Base-by-base conservation (phyloP, 1,140 invertebrate species). In the Thrips palmi region DNA sequence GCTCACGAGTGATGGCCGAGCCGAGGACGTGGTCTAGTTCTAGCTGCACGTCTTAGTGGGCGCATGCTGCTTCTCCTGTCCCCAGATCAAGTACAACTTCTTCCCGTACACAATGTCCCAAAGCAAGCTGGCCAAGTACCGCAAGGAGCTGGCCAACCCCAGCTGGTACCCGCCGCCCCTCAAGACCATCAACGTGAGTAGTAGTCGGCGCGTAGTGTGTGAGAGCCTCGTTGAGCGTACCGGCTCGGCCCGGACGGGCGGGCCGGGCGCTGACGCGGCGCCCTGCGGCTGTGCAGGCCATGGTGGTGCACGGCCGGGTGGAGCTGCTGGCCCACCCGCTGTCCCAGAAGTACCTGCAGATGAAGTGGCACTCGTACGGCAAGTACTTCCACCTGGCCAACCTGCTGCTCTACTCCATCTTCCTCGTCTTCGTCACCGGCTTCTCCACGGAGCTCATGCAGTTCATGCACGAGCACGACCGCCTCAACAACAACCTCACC, bases 291-390 rank as follows among this genome's bases (percentile, higher is more conserved):
- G n/a, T 50, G 14, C 49, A 83, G 78, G 77, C 77, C 21, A 85
- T 85, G 81, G 79, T 85, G 1, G 62, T 64, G 8, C 74, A 82
- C 52, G 76, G 77, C 10, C 59, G 80, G 42, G 78, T 84, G 2
- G 79, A 84, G 51, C 56, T 85, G 7, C 53, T 85, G 23, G 77
- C 78, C 22, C 81, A 85, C 62, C 78, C 79, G 1, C 52, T 85
- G 2, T 81, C 75, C 45, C 78, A 82, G 51, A 84, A 83, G 57
- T 85, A 83, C 54, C 55, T 85, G 20, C 74, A 82, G 57, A 83
- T 82, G 76, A 85, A 85, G 59, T 85, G 81, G 81, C 77, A 83
- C 52, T 75, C 77, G 0, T 85, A 85, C 52, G 81, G 81, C 37
- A 82, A 83, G 63, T 83, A 84, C 50, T 80, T 82, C 51, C 80